Conservation (phyloP, 2,797 vertebrate species). For the Neopelma chrysocephalum region DNA sequence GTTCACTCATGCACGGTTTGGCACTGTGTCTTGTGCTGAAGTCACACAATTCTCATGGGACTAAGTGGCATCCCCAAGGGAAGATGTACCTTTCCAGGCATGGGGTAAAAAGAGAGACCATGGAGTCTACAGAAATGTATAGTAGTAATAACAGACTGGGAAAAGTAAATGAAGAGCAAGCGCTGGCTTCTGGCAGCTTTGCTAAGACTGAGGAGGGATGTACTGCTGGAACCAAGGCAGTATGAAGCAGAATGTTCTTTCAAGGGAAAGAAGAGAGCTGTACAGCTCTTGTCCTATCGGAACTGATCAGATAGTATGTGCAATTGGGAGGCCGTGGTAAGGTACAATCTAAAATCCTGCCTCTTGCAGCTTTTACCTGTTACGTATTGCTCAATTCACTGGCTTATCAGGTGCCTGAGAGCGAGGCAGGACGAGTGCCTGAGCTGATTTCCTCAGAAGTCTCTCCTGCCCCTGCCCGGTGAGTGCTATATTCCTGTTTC, state of each 20-base stretch:
- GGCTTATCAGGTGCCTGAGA: background rate
- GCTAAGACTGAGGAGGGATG: background rate
- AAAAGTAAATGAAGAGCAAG: background rate
- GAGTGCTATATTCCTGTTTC: background rate
- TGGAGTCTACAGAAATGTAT: background rate
- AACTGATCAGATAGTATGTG: background rate
- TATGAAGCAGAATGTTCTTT: background rate
- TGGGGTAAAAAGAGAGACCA: background rate
- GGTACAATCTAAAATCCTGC: background rate
- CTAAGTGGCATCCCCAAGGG: background rate
- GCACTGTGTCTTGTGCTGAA: background rate
- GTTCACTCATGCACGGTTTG: background rate
- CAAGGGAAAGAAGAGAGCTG: background rate
- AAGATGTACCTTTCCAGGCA: background rate
- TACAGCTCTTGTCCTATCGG: background rate
- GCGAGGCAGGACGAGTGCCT: background rate
- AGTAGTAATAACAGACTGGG: background rate
- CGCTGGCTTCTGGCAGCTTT: background rate
- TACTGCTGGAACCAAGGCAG: background rate
- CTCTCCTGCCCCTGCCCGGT: background rate
- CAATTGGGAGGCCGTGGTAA: background rate
- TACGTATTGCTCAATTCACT: background rate
- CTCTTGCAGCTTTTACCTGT: background rate
- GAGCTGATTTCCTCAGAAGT: background rate
- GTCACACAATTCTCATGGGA: background rate